phyloP scores from a whole-genome alignment of 2,113 vertebrate species.

The Myrmecobius fasciatus region DNA sequence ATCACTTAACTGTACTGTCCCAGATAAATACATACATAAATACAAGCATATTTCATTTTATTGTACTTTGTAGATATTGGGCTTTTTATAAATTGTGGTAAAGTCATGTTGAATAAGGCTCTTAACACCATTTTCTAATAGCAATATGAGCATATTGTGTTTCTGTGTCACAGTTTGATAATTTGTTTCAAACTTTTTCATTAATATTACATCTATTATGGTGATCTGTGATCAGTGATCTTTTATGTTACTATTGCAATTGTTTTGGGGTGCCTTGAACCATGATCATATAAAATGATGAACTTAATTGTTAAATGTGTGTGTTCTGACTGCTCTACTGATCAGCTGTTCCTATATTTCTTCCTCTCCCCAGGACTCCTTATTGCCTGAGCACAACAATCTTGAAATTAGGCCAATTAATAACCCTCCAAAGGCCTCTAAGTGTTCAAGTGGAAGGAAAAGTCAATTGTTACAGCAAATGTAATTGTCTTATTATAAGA shows the following conservation, averaged over 20 bases:
- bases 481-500: neutral
- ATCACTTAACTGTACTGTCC: neutral
- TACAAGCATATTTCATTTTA: neutral
- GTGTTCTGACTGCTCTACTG: neutral
- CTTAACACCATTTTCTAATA: neutral
- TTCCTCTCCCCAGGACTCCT: neutral
- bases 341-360: neutral
- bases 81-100: neutral
- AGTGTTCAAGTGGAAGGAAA: neutral
- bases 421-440: neutral
- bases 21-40: neutral
- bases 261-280: neutral
- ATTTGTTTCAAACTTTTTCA: neutral
- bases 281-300: neutral
- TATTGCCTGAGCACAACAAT: neutral
- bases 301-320: neutral
- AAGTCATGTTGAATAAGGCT: neutral
- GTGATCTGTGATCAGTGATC: neutral
- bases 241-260: neutral
- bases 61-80: neutral
- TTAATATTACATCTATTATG: neutral
- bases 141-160: neutral
- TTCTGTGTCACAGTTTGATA: neutral
- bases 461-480: neutral
- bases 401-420: neutral